These are phyloP conservation scores for Oceanodroma leucorhoa DNA, from an alignment of 2,797 vertebrate genomes.

Conservation along the genomic window DNA sequence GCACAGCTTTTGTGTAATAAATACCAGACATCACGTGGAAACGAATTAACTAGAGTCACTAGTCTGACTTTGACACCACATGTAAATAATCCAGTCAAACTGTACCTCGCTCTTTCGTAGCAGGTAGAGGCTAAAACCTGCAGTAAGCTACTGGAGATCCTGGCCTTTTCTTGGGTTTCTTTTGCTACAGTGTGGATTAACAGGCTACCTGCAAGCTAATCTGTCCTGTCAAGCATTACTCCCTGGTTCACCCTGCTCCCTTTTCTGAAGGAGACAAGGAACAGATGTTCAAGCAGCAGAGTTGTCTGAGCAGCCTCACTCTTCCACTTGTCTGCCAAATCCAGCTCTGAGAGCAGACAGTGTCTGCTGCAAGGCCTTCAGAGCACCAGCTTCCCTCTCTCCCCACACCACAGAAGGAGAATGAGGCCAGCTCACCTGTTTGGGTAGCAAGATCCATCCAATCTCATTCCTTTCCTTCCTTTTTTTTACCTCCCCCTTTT, in stretches of 20 bases:
- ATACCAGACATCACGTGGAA: neutral
- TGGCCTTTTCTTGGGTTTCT: neutral
- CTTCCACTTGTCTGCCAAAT: neutral
- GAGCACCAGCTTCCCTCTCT: neutral
- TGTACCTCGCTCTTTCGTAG: neutral
- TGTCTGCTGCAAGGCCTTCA: neutral
- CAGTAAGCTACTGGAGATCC: neutral
- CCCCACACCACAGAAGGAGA: neutral
- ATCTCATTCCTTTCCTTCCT: neutral
- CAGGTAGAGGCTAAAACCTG: neutral
- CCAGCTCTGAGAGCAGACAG: neutral
- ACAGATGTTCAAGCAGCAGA: conserved; percentile 9
- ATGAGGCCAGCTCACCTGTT: neutral
- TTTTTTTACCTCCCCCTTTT: fast-evolving
- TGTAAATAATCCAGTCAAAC: neutral
- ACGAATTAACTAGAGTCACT: neutral
- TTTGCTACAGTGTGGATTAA: neutral
- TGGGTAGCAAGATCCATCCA: neutral
- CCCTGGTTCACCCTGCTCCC: neutral
- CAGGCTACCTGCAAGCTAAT: neutral
- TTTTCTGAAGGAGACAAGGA: neutral
- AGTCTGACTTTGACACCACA: neutral
- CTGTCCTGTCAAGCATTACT: neutral
- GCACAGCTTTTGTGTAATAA: neutral
- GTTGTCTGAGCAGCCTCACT: neutral